A percentile compares a stretch with the other conserved stretches of the same genome.
Evolutionary conservation across 2,888 invertebrate species (phyloP).

Genomic region (Pasiphila rectangulata): DNA sequence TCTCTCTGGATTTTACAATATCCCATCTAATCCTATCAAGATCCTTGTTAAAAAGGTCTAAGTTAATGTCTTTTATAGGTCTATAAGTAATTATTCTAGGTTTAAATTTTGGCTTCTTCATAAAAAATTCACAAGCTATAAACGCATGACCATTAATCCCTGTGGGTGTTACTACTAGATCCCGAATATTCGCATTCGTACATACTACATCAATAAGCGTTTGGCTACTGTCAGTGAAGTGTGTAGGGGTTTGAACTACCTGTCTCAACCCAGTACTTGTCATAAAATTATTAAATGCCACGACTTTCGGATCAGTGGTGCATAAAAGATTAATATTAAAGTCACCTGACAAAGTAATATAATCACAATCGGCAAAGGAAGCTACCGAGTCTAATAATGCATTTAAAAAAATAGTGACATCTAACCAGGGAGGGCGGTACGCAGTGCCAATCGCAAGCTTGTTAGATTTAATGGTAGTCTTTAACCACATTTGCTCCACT

Average conservation of each 20-base stretch:
- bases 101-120: neutral
- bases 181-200: neutral
- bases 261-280: neutral
- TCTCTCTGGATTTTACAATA: neutral
- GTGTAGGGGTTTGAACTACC: neutral
- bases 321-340: neutral
- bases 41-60: neutral
- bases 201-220: neutral
- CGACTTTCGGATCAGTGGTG: neutral
- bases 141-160: neutral
- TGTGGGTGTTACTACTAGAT: neutral
- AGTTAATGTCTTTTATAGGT: neutral
- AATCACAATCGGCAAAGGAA: neutral
- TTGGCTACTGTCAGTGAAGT: neutral
- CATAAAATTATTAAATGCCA: neutral
- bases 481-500: constrained; percentile 1
- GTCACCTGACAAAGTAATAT: neutral
- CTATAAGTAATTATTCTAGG: neutral
- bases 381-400: neutral
- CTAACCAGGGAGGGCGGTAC: neutral
- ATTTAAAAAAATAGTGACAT: neutral
- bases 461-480: neutral
- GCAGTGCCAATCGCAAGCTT: neutral
- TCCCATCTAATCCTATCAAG: neutral
- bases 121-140: neutral